phyloP scores from a whole-genome alignment of 2,888 invertebrate genomes.

The Eledona agricola region DNA sequence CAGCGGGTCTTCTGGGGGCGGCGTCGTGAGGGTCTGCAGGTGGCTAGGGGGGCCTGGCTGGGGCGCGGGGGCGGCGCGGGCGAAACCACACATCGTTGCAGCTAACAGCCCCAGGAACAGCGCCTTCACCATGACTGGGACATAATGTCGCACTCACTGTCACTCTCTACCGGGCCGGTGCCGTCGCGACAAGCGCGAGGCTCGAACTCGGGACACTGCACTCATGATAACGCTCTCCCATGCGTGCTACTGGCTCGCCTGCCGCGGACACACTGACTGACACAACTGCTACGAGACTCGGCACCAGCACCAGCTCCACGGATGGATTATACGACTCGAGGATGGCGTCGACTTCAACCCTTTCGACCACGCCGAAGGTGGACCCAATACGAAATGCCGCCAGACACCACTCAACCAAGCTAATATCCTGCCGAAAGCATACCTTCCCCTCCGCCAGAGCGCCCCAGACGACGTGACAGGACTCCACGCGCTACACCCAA shows the following conservation, averaged over 20 bases:
- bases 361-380: constrained; percentile 3
- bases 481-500: constrained; percentile 5
- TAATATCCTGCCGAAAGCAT: constrained; percentile 16
- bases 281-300: constrained; percentile 32
- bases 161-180: constrained; percentile 51
- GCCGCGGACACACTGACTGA: constrained; percentile 63
- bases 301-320: constrained; percentile 37
- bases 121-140: constrained; percentile 64
- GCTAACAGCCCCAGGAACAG: constrained; percentile 62
- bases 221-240: constrained; percentile 57
- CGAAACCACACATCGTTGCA: constrained; percentile 61
- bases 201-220: constrained; percentile 51
- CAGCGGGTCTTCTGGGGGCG: constrained; percentile 40
- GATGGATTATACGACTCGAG: no score
- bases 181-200: constrained; percentile 43
- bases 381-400: no score
- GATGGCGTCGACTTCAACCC: constrained; percentile 12
- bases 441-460: constrained; percentile 7
- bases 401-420: constrained; percentile 7
- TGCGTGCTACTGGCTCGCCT: constrained; percentile 64
- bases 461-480: constrained; percentile 5
- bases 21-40: constrained; percentile 24
- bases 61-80: constrained; percentile 57
- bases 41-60: constrained; percentile 34
- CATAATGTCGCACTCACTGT: constrained; percentile 61